A percentile compares a stretch with the other conserved stretches of the same genome.
phyloP scores from a whole-genome alignment of 2,888 invertebrate genomes.

The Drosophila anomalata region DNA sequence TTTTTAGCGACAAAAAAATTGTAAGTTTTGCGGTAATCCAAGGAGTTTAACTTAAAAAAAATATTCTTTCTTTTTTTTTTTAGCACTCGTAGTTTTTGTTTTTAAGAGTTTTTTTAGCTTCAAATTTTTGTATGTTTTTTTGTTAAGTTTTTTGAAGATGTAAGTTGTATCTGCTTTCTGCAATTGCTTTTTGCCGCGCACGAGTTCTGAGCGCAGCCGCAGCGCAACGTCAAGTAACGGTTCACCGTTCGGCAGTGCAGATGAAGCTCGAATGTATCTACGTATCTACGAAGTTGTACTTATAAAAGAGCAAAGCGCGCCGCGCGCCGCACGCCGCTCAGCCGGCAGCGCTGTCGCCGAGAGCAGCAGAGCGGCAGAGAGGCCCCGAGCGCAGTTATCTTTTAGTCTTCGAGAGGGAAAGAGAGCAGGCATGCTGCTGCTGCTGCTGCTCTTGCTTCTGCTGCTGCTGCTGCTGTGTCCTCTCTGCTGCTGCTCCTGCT shows the following conservation, averaged over 20 bases:
- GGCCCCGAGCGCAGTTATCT: conserved; percentile 54
- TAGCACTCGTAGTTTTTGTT: conserved; percentile 48
- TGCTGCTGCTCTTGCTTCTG: conserved; percentile 27
- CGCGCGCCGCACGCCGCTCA: conserved; percentile 11
- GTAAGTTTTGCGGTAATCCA: conserved; percentile 20
- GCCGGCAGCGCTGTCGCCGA: conserved; percentile 21
- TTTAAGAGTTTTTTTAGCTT: conserved; percentile 14
- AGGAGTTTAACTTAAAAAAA: conserved; percentile 30
- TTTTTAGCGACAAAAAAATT: conserved; percentile 37
- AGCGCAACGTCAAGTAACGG: conserved; percentile 53
- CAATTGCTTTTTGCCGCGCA: conserved; percentile 62
- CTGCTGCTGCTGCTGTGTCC: conserved; percentile 32
- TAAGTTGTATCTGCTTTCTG: conserved; percentile 10
- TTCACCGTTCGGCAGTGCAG: conserved; percentile 71
- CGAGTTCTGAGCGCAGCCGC: conserved; percentile 80
- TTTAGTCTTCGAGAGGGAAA: conserved; percentile 14
- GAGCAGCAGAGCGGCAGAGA: conserved; percentile 25
- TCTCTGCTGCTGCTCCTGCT: conserved; percentile 35
- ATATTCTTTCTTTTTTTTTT: conserved; percentile 1
- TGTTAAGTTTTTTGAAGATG: conserved; percentile 8
- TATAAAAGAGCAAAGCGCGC: conserved; percentile 73
- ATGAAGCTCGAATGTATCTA: conserved; percentile 80
- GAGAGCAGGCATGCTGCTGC: conserved; percentile 14
- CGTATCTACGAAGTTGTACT: conserved; percentile 82
- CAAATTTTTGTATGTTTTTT: not conserved